phyloP scores from a whole-genome alignment of 1,140 invertebrate species.

The Temnothorax longispinosus region DNA sequence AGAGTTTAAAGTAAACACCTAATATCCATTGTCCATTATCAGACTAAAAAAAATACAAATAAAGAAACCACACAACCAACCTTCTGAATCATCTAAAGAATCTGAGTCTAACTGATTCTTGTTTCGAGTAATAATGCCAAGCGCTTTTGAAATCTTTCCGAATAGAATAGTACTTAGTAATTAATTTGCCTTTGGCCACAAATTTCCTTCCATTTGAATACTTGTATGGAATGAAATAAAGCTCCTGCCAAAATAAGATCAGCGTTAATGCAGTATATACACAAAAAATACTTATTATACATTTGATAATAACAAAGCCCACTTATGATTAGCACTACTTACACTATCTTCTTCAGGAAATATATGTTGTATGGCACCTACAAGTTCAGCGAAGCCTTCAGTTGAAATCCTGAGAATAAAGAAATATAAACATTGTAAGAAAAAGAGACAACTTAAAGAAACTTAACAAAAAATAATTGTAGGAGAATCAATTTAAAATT shows the following conservation, averaged over 20 bases:
- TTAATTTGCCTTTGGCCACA: background rate
- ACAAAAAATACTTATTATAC: background rate
- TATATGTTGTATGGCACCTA: background rate
- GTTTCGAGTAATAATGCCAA: background rate
- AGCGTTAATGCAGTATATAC: background rate
- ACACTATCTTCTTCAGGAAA: conserved; percentile 19
- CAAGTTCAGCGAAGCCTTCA: background rate
- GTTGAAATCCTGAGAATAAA: background rate
- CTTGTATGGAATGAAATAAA: conserved; percentile 12
- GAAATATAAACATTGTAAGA: background rate
- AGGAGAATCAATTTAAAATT: background rate
- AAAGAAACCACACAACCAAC: background rate
- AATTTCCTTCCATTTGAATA: background rate
- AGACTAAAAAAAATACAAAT: background rate
- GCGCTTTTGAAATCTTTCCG: background rate
- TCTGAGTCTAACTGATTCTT: background rate
- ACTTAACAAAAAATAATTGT: conserved; percentile 2
- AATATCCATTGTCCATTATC: background rate
- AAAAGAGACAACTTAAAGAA: background rate
- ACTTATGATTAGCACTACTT: background rate
- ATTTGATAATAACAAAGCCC: background rate
- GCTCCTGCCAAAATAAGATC: background rate
- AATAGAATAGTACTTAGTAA: conserved; percentile 14
- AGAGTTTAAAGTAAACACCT: background rate
- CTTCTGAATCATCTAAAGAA: background rate